Base-by-base conservation (phyloP, 2,888 invertebrate species). In the Microctonus aethiopoides region DNA sequence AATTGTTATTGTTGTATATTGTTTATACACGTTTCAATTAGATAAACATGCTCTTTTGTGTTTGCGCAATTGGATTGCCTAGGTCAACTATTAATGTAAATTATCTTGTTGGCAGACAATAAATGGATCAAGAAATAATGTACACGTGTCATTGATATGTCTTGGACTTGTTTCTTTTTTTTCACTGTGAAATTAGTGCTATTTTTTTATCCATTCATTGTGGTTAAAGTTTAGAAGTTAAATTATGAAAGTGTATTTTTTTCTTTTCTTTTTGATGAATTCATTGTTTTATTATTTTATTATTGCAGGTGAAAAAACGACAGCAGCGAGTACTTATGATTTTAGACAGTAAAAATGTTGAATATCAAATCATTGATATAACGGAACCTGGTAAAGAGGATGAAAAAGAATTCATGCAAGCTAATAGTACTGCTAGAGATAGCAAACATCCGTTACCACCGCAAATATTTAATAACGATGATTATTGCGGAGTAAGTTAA, bases 311-410 rank as follows among this genome's bases (percentile, higher is more conserved):
- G 76, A 97, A 97, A 88, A 98, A 98, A 88, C 91, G 96, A 79
- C 98, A 98, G 87, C 96, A 97, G 86, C 91, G 97, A 76, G 96
- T 98, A 68, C 87, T 95, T 80, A 95, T 98, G 93, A 95, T 97
- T 83, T 88, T 99, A 81, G 96, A 97, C 83, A 95, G 97, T 78
- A 95, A 96, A 89, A 92, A 90, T 87, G 93, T 99, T 79, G 91
- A 93, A 80, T 97, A 96, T 87, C 94, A 95, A 86, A 89, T 92
- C 72, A 93, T 99, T 83, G 99, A 99, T 87, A 97, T 99, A 82
- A 94, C 98, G 62, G 97, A 97, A 86, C 97, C 98, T 20, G 95
- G 94, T 64, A 93, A 92, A 84, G 97, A 97, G 87, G 88, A 91
- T 71, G 94, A 95, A 77, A 95, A 96, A 87, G 94, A 95, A 79